These are phyloP conservation scores for Amblyornis subalaris DNA, from an alignment of 2,113 vertebrate species.

Conservation along the genomic window DNA sequence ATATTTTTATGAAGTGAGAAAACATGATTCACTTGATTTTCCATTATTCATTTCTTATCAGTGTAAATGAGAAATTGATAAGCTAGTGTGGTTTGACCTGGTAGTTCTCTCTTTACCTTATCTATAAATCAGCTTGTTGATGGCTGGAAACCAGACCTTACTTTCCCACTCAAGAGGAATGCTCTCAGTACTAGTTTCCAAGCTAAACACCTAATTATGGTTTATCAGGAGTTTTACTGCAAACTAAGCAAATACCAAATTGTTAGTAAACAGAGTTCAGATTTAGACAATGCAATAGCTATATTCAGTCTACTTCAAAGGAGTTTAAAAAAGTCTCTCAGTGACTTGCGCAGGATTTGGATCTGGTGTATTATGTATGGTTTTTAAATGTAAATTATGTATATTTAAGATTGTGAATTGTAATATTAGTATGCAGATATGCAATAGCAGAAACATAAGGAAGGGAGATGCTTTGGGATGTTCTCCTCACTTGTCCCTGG, in stretches of 20 bases:
- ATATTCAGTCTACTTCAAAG: neutral
- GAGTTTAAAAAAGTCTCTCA: neutral
- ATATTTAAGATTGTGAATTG: neutral
- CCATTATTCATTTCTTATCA: neutral
- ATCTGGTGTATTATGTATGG: neutral
- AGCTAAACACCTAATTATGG: neutral
- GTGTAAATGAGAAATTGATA: neutral
- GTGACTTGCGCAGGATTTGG: neutral
- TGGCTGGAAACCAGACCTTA: neutral
- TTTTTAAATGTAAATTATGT: neutral
- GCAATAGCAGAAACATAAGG: neutral
- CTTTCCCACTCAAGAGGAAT: neutral
- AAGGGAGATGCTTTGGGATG: neutral
- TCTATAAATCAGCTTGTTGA: neutral
- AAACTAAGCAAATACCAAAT: neutral
- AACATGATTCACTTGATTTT: neutral
- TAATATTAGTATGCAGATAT: neutral
- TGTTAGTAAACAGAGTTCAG: constrained; percentile 1
- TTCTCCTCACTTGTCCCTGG: neutral
- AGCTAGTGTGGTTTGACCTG: neutral
- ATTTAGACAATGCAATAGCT: neutral
- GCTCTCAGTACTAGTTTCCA: neutral
- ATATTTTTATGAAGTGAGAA: neutral
- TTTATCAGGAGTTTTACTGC: constrained; percentile 10
- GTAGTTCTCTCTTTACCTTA: neutral